phyloP scores from a whole-genome alignment of 2,797 vertebrate species.

The Intellagama lesueurii region DNA sequence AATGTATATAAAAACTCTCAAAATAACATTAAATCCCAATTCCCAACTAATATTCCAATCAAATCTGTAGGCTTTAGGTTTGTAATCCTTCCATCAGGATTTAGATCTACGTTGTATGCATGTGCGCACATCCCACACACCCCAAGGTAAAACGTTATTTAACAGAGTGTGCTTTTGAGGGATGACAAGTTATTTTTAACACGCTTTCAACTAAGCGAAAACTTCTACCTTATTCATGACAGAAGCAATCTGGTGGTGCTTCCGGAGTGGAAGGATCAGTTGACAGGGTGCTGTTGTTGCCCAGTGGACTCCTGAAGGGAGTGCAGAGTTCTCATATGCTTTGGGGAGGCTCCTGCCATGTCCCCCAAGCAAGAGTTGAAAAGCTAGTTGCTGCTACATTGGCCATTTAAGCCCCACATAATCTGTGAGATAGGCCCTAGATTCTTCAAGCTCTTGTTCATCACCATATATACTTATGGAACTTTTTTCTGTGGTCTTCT shows the following conservation, averaged over 20 bases:
- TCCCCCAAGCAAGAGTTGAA: not conserved
- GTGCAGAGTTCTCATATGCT: too few relatives aligned
- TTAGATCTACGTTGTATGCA: not conserved
- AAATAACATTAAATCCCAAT: not conserved
- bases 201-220: not conserved
- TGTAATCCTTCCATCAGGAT: not conserved
- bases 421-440: not conserved
- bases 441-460: not conserved
- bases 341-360: too few relatives aligned
- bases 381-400: not conserved
- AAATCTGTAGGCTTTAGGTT: not conserved
- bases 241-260: too few relatives aligned
- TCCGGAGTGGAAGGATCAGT: too few relatives aligned
- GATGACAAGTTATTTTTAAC: not conserved
- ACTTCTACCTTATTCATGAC: not conserved
- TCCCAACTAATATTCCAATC: not conserved
- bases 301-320: too few relatives aligned
- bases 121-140: not conserved
- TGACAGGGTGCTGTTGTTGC: too few relatives aligned
- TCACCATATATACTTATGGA: not conserved
- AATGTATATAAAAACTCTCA: not conserved
- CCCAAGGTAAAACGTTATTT: not conserved
- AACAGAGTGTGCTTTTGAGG: not conserved
- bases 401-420: not conserved
- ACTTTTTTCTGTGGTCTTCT: not conserved